Percentiles rank a stretch among this genome's conserved stretches.
These are phyloP conservation scores for Sparus aurata DNA, from an alignment of 2,797 vertebrate genomes.

Conservation along the genomic window DNA sequence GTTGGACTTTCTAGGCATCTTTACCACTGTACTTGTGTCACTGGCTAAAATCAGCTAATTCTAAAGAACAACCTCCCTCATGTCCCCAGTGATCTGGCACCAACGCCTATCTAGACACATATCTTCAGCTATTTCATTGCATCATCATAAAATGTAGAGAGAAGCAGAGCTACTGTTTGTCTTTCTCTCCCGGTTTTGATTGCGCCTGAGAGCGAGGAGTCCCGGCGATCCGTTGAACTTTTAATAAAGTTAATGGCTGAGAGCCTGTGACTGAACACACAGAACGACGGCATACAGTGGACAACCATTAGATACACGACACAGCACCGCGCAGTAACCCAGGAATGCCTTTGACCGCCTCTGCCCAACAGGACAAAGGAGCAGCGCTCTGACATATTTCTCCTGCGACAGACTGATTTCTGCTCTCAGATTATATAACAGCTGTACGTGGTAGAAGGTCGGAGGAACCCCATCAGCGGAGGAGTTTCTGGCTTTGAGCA, in stretches of 20 bases:
- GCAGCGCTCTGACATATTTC: not conserved
- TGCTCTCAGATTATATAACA: conserved; percentile 2
- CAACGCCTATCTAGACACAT: not conserved
- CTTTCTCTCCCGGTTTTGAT: conserved; percentile 7
- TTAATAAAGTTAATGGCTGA: conserved; percentile 62
- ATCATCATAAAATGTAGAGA: not conserved
- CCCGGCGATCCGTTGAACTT: conserved; percentile 21
- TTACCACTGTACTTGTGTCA: not conserved
- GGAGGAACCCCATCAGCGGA: not conserved
- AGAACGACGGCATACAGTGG: conserved; percentile 4
- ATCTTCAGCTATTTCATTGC: not conserved
- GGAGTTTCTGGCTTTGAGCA: not conserved
- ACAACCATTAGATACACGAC: conserved; percentile 48
- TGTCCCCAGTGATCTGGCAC: not conserved
- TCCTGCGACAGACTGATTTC: conserved; percentile 6
- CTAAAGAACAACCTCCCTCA: not conserved
- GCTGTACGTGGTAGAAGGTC: not conserved
- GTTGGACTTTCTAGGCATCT: not conserved
- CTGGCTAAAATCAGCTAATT: not conserved
- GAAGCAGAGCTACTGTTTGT: not conserved
- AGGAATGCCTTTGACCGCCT: conserved; percentile 59
- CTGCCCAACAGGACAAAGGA: conserved; percentile 21
- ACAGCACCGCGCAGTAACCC: conserved; percentile 40
- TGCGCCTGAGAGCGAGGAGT: not conserved
- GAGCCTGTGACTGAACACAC: conserved; percentile 30